Conservation (phyloP, 2,797 vertebrate species). For the Graptemys geographica region DNA sequence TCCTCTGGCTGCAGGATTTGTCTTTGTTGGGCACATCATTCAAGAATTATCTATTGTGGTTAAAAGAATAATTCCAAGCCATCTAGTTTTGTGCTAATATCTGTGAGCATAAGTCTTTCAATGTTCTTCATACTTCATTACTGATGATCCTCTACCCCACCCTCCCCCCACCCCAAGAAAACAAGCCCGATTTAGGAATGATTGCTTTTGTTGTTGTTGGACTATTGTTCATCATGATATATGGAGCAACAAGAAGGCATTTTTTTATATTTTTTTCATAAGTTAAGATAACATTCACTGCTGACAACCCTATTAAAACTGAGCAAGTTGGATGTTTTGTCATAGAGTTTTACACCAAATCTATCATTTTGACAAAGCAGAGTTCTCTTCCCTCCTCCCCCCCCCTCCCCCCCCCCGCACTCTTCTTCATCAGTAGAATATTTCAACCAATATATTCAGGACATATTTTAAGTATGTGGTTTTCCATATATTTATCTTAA, state of each 20-base stretch:
- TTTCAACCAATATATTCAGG: not conserved
- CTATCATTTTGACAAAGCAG: slow-evolving; percentile 44
- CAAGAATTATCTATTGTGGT: slow-evolving; percentile 72
- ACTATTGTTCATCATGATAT: slow-evolving; percentile 48
- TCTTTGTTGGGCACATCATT: slow-evolving; percentile 75
- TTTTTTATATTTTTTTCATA: slow-evolving; percentile 47
- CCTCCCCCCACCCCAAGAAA: not conserved
- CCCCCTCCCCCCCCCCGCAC: not conserved
- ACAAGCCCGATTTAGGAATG: no score
- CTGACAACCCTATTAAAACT: slow-evolving; percentile 69
- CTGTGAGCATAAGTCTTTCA: slow-evolving; percentile 69
- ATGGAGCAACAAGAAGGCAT: slow-evolving; percentile 45
- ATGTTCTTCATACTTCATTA: slow-evolving; percentile 73
- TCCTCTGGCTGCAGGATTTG: slow-evolving; percentile 65
- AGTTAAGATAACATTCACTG: slow-evolving; percentile 44
- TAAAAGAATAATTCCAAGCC: slow-evolving; percentile 57
- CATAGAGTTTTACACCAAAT: slow-evolving; percentile 20
- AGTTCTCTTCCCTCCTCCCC: not conserved
- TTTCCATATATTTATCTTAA: slow-evolving; percentile 43
- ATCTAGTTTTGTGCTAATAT: slow-evolving; percentile 69
- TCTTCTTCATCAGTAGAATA: not conserved
- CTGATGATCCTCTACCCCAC: not conserved
- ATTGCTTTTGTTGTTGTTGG: slow-evolving; percentile 8
- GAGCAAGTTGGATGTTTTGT: slow-evolving; percentile 41
- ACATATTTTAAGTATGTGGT: slow-evolving; percentile 16